Conservation (phyloP, 1,140 invertebrate genomes). For the Stegodyphus dumicola region DNA sequence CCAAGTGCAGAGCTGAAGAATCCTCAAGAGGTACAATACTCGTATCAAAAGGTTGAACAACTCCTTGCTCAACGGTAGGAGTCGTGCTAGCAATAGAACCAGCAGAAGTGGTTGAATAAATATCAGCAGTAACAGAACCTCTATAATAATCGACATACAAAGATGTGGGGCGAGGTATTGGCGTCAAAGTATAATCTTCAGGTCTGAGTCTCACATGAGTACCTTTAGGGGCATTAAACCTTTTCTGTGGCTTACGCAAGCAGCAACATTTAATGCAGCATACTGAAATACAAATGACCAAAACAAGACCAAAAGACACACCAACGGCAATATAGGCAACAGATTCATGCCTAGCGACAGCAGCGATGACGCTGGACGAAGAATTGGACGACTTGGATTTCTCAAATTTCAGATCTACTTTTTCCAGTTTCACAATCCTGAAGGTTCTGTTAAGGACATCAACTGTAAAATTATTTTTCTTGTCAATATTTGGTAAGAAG, state of each 20-base stretch:
- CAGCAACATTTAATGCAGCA: conserved; percentile 47
- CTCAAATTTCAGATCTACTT: conserved; percentile 40
- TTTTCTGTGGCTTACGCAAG: conserved; percentile 22
- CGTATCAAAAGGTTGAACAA: conserved; percentile 62
- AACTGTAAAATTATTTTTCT: conserved; percentile 33
- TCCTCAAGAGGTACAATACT: conserved; percentile 63
- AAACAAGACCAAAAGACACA: conserved; percentile 32
- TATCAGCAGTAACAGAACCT: conserved; percentile 31
- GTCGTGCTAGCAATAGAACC: conserved; percentile 41
- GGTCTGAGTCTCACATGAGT: conserved; percentile 49
- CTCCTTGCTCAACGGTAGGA: conserved; percentile 31
- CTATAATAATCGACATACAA: conserved; percentile 60
- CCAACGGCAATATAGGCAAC: conserved; percentile 41
- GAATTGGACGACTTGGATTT: conserved; percentile 36
- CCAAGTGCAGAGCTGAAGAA: conserved; percentile 22
- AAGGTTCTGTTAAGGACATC: conserved; percentile 51
- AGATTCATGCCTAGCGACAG: conserved; percentile 36
- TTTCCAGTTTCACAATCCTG: conserved; percentile 44
- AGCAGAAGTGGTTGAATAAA: conserved; percentile 54
- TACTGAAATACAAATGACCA: conserved; percentile 16
- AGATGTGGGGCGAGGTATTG: conserved; percentile 60
- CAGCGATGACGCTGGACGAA: conserved; percentile 25
- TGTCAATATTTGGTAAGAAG: conserved; percentile 40
- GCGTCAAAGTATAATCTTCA: conserved; percentile 62
- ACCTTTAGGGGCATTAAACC: conserved; percentile 6